Evolutionary conservation across 1,140 invertebrate genomes (phyloP).

Genomic region (Mamestra configurata): DNA sequence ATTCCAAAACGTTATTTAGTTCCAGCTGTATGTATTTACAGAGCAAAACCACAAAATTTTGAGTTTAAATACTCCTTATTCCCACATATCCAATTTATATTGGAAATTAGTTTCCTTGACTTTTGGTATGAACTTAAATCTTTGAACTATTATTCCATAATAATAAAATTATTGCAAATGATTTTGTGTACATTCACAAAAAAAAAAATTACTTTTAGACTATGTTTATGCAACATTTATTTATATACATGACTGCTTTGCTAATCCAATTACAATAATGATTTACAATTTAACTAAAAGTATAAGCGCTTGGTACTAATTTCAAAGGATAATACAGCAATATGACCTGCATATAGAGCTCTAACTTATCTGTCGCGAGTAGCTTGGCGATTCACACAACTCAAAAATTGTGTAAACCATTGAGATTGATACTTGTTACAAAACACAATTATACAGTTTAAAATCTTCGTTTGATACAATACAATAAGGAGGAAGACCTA

Average conservation of each 20-base stretch:
- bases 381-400: conserved; percentile 2
- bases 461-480: background rate
- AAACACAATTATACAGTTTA: background rate
- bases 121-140: conserved; percentile 13
- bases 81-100: background rate
- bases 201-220: background rate
- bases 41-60: background rate
- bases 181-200: conserved; percentile 19
- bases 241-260: conserved; percentile 38
- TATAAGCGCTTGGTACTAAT: conserved; percentile 44
- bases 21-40: conserved; percentile 16
- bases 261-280: conserved; percentile 35
- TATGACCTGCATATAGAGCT: conserved; percentile 42
- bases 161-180: background rate
- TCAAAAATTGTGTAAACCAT: background rate
- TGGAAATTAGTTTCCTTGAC: conserved; percentile 6
- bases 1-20: background rate
- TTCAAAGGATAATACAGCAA: conserved; percentile 47
- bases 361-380: conserved; percentile 5
- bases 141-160: background rate
- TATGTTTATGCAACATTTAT: conserved; percentile 36
- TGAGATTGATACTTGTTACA: background rate
- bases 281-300: conserved; percentile 39
- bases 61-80: background rate
- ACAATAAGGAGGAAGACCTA: background rate